Evolutionary conservation across 1,140 invertebrate species (phyloP).

Genomic region (Ganaspis sp.): DNA sequence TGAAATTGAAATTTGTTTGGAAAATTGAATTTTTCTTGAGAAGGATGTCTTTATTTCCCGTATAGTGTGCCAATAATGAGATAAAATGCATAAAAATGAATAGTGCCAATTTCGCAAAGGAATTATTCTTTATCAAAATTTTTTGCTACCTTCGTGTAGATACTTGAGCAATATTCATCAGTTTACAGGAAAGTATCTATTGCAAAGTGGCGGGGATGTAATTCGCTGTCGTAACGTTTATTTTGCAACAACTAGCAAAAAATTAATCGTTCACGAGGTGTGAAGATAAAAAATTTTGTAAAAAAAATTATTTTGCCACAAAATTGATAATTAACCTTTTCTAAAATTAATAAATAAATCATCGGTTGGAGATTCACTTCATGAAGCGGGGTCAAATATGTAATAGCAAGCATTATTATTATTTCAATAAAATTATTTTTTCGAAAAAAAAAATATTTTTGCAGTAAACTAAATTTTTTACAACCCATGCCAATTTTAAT

Average conservation of each 20-base stretch:
- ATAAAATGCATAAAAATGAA: not conserved
- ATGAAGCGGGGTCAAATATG: too few species aligned
- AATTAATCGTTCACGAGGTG: not conserved
- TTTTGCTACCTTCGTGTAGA: not conserved
- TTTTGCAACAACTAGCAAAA: conserved; percentile 16
- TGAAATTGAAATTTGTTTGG: too few species aligned
- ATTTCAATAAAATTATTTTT: too few species aligned
- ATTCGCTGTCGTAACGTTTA: conserved; percentile 27
- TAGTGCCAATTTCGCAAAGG: not conserved
- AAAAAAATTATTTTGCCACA: not conserved
- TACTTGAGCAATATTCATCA: conserved; percentile 24
- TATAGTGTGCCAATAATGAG: not conserved
- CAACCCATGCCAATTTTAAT: too few species aligned
- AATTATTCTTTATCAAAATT: conserved; percentile 18
- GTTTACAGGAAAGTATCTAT: conserved; percentile 25
- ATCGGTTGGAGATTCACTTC: not conserved
- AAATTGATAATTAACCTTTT: not conserved
- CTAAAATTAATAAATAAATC: not conserved
- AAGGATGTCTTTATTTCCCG: not conserved
- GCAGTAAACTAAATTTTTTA: too few species aligned
- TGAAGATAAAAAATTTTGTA: not conserved
- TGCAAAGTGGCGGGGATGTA: conserved; percentile 24
- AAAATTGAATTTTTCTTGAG: not conserved
- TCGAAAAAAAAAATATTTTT: too few species aligned
- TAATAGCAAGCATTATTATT: too few species aligned